Evolutionary conservation across 2,113 vertebrate species (phyloP), one percentile per base, ranked within the genome.

Genomic region (Calidris pygmaea): DNA sequence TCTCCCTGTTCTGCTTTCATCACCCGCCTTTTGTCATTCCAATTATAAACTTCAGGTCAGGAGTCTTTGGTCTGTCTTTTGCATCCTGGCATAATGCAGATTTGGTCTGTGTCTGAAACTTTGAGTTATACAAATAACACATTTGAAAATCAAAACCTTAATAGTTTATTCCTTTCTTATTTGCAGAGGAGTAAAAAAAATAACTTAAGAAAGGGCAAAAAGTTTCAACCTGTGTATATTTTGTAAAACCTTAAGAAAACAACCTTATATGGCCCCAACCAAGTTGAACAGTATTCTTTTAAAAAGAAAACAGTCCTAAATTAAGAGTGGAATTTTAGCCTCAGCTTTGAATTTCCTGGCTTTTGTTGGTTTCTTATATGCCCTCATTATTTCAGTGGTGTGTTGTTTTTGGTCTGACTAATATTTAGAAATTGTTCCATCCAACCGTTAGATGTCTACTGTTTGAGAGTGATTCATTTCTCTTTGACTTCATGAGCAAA

Each of bases 381-480:
- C 71, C 53, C 83, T 95, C 76, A 81, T 95, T 96, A 96, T 95
- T 96, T 89, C 66, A 84, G 90, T 32, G 34, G 58, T 5, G 39
- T 96, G 94, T 96, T 97, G 86, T 7, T 97, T 89, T 96, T 96
- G 96, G 95, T 94, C 77, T 45, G 96, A 70, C 60, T 82, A 68
- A 66, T 95, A 88, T 96, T 96, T 96, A 93, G 80, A 95, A 95
- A 85, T 75, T 89, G 70, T 90, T 95, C 94, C 86, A 72, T 91
- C 95, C 96, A 94, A 16, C 66, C 9, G 65, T 95, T 70, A 93
- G 89, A 89, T 93, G 89, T 92, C 96, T 96, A 90, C 96, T 95
- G 92, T 94, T 95, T 37, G 86, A 60, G 59, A 91, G 68, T 91
- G 89, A 94, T 95, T 96, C 92, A 89, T 94, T 96, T 78, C 83